phyloP scores from a whole-genome alignment of 1,140 invertebrate species.

The Calephelis virginiensis region DNA sequence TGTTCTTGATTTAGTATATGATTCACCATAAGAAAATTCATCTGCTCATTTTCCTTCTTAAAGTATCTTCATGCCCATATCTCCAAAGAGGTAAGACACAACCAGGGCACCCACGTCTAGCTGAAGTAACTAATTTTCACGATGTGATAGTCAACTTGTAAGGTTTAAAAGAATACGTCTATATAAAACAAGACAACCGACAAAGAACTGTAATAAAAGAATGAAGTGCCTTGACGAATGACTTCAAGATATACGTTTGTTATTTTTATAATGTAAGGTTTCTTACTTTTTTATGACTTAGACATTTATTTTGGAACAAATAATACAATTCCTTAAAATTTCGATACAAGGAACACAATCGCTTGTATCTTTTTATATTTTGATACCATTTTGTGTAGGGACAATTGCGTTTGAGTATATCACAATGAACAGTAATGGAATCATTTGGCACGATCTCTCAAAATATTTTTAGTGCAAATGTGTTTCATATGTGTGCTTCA shows the following conservation, averaged over 20 bases:
- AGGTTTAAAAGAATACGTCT: not conserved
- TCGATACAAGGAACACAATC: constrained; percentile 18
- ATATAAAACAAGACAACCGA: constrained; percentile 9
- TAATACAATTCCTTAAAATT: constrained; percentile 14
- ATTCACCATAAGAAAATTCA: no score
- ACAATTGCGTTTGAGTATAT: constrained; percentile 40
- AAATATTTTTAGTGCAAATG: constrained; percentile 57
- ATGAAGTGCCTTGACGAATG: constrained; percentile 65
- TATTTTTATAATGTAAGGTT: constrained; percentile 31
- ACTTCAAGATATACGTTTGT: constrained; percentile 47
- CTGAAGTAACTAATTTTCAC: no score
- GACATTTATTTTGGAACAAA: not conserved
- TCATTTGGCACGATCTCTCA: constrained; percentile 69
- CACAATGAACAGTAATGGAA: constrained; percentile 57
- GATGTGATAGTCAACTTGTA: no score
- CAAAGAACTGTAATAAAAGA: constrained; percentile 30
- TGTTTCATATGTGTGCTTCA: constrained; percentile 31
- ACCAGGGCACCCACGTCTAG: no score
- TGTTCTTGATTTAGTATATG: no score
- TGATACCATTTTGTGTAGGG: constrained; percentile 37
- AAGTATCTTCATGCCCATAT: no score
- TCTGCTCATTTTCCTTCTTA: no score
- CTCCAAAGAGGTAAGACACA: no score
- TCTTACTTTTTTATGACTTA: not conserved
- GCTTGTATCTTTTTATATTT: constrained; percentile 20